Evolutionary conservation across 2,888 invertebrate genomes (phyloP), one percentile per base, ranked within the genome.

Genomic region (Drosophila cognata): DNA sequence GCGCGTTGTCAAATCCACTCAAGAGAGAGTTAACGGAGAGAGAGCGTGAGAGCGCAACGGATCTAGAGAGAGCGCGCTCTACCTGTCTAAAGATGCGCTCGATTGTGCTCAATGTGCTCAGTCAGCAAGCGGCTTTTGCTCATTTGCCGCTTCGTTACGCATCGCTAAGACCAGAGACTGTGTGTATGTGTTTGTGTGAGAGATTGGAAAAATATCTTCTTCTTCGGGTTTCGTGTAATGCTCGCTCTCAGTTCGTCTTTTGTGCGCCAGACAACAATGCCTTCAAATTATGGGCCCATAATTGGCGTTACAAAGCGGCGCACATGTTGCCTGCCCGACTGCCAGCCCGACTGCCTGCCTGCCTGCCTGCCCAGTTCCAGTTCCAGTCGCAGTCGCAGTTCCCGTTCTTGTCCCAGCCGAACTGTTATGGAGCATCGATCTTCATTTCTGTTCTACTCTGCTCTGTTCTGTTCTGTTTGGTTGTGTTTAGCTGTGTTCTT

Each of bases 231-330:
- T 69, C 67, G 62, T 76, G 71, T 66, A 73, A 71, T 77, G 74
- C 69, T 77, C 68, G 69, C 70, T 74, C 75, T 72, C 61, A 74
- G 61, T 58, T 73, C 77, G 60, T 80, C 74, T 70, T 74, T 77
- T 79, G 79, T 81, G 71, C 61, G 67, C 41, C 77, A 81, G 74
- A 91, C 91, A 91, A 91, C 91, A 91, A 91, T 90, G 85, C 78
- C 82, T 79, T 88, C 88, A 79, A 90, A 91, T 92, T 91, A 92
- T 91, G 89, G 77, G 86, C 80, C 90, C 86, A 89, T 92, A 92
- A 92, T 92, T 92, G 92, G 91, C 92, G 91, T 92, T 88, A 88
- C 91, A 89, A 90, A 84, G 85, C 88, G 78, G 88, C 84, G 84
- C 82, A 89, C 87, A 85, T 83, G 87, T 87, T 84, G 83, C 72